Evolutionary conservation across 2,888 invertebrate species (phyloP).

Genomic region (Cryptosula pallasiana): DNA sequence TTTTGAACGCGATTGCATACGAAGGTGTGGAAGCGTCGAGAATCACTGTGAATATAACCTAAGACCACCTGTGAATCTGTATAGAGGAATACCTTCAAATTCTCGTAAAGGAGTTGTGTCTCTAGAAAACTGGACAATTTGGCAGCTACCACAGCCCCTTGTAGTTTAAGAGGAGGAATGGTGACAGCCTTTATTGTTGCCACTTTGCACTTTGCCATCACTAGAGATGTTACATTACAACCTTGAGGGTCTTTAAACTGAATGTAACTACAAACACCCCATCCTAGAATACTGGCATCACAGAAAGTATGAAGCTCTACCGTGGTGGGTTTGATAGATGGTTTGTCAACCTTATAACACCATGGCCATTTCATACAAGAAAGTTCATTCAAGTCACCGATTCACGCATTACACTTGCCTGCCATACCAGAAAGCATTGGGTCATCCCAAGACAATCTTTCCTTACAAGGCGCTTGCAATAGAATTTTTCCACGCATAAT

Average conservation of each 20-base stretch:
- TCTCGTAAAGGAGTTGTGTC: background rate
- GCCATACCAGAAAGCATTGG: background rate
- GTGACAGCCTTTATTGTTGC: background rate
- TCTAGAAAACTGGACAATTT: background rate
- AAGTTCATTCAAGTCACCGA: background rate
- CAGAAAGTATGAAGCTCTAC: background rate
- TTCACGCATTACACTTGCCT: background rate
- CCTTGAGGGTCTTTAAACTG: background rate
- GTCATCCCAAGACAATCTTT: background rate
- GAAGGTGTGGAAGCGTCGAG: background rate
- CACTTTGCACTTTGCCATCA: background rate
- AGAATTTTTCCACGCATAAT: background rate
- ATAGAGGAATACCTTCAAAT: background rate
- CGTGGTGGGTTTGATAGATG: background rate
- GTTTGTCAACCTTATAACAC: background rate
- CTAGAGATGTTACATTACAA: background rate
- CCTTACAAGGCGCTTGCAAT: background rate
- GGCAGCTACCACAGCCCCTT: background rate
- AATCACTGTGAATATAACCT: background rate
- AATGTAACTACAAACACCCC: background rate
- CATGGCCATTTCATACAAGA: background rate
- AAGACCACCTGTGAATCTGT: background rate
- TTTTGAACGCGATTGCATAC: background rate
- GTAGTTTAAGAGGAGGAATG: background rate
- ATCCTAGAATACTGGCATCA: background rate